These are phyloP conservation scores for Cotesia congregata DNA, from an alignment of 2,888 invertebrate species.

Conservation along the genomic window DNA sequence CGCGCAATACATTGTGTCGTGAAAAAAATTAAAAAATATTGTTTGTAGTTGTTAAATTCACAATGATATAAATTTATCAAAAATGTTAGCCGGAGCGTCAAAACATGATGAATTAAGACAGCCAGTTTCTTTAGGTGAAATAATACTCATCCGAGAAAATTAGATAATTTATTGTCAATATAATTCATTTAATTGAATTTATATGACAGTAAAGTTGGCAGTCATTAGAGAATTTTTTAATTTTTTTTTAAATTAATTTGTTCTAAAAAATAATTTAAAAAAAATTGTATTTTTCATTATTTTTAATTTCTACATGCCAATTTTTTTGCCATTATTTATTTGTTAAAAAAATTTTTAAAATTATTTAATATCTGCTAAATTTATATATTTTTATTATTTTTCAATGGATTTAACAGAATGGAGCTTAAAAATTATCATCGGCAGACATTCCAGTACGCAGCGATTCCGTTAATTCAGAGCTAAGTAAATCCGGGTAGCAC, in stretches of 20 bases:
- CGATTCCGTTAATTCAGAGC: neutral
- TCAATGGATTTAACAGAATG: neutral
- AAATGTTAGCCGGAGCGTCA: conserved; percentile 1
- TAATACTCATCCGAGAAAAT: neutral
- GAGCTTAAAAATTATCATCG: neutral
- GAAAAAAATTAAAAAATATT: neutral
- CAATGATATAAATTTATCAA: neutral
- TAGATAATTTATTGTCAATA: neutral
- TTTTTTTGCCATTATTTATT: no score
- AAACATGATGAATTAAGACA: neutral
- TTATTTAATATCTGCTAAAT: no score
- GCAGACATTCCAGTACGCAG: neutral
- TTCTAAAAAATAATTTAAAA: no score
- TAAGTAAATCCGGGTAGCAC: neutral
- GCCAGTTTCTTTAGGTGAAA: neutral
- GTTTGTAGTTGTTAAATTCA: neutral
- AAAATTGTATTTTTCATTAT: no score
- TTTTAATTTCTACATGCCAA: no score
- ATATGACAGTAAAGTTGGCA: no score
- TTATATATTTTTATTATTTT: neutral
- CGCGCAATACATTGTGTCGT: no score
- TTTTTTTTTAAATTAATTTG: no score
- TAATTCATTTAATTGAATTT: neutral
- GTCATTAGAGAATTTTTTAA: no score
- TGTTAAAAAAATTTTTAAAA: no score